Evolutionary conservation across 1,140 invertebrate genomes (phyloP).

Genomic region (Colletes latitarsis): DNA sequence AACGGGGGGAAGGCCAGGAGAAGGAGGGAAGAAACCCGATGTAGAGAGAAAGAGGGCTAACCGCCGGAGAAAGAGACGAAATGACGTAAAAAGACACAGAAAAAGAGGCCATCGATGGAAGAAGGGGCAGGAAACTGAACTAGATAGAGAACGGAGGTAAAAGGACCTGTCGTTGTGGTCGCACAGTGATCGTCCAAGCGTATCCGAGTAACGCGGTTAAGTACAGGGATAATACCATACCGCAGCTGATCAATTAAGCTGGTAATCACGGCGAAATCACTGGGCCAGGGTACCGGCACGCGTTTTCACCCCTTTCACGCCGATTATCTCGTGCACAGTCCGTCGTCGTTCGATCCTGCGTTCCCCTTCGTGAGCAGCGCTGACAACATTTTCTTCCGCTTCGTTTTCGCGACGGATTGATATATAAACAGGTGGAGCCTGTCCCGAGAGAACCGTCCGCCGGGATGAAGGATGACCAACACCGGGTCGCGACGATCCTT

Average conservation of each 20-base stretch:
- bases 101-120: constrained; percentile 27
- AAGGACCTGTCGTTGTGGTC: background rate
- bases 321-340: constrained; percentile 55
- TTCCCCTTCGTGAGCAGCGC: constrained; percentile 15
- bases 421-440: constrained; percentile 35
- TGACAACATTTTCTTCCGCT: constrained; percentile 12
- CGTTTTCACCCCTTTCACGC: constrained; percentile 23
- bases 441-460: constrained; percentile 20
- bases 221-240: constrained; percentile 41
- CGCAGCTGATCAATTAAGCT: constrained; percentile 67
- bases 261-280: constrained; percentile 56
- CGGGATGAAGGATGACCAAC: constrained; percentile 29
- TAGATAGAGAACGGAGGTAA: background rate
- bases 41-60: background rate
- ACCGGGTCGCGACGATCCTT: constrained; percentile 17
- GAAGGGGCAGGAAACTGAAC: background rate
- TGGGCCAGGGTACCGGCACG: constrained; percentile 42
- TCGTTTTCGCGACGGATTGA: constrained; percentile 20
- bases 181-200: too few species aligned
- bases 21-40: background rate
- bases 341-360: constrained; percentile 24
- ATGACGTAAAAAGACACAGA: background rate
- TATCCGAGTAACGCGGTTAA: constrained; percentile 12
- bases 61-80: background rate
- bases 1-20: background rate